phyloP scores from a whole-genome alignment of 2,888 invertebrate species.

The Drosophila paramelanica region DNA sequence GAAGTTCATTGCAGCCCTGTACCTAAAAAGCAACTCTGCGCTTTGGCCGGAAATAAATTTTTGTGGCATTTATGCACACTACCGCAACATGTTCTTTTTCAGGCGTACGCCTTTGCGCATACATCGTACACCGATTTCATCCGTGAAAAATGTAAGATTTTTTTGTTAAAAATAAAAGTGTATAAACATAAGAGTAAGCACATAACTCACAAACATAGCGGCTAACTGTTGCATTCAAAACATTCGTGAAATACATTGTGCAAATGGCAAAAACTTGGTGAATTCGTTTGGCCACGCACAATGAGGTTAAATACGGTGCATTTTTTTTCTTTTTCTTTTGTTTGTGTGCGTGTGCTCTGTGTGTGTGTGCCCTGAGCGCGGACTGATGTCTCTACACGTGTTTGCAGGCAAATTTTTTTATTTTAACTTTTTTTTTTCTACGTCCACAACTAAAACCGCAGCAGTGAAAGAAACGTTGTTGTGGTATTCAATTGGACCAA shows the following conservation, averaged over 20 bases:
- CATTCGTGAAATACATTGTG: constrained; percentile 42
- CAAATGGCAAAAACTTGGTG: constrained; percentile 13
- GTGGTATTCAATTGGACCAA: constrained; percentile 77
- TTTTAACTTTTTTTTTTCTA: constrained; percentile 10
- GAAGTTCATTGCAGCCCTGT: constrained; percentile 44
- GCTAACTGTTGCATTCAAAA: constrained; percentile 15
- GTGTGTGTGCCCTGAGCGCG: constrained; percentile 38
- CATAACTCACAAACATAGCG: constrained; percentile 16
- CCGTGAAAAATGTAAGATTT: constrained; percentile 83
- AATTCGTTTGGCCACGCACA: constrained; percentile 32
- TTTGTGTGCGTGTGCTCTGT: constrained; percentile 37
- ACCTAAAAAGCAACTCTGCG: constrained; percentile 50
- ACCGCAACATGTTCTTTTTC: constrained; percentile 84
- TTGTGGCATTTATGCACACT: constrained; percentile 66
- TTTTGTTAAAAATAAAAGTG: constrained; percentile 55
- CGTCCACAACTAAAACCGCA: constrained; percentile 55
- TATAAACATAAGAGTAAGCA: constrained; percentile 23
- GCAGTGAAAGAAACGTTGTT: constrained; percentile 32
- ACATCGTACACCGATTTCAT: constrained; percentile 82
- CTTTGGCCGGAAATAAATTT: constrained; percentile 52
- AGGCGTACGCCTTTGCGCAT: constrained; percentile 84
- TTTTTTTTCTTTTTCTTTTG: constrained; percentile 30
- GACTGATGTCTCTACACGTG: constrained; percentile 58
- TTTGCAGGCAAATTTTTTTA: constrained; percentile 28
- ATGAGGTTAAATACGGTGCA: constrained; percentile 70